A percentile compares a stretch with the other conserved stretches of the same genome.
phyloP scores from a whole-genome alignment of 2,797 vertebrate genomes.

The Trematomus bernacchii region DNA sequence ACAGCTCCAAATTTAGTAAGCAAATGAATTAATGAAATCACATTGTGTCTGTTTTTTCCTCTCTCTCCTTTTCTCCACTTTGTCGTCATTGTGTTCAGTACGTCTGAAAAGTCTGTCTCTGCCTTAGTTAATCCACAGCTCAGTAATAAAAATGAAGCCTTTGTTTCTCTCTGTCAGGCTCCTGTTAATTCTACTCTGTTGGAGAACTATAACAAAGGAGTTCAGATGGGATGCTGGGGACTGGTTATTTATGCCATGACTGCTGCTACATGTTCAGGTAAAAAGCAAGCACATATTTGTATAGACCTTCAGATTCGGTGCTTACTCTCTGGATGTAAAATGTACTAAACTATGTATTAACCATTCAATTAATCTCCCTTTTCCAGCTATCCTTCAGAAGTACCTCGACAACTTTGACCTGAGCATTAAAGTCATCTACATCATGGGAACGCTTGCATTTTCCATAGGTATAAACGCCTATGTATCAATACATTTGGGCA shows the following conservation, averaged over 20 bases:
- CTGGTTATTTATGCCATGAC: slow-evolving; percentile 96
- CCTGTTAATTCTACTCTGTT: slow-evolving; percentile 90
- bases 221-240: slow-evolving; percentile 99
- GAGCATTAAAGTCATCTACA: slow-evolving; percentile 96
- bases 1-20: background rate
- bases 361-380: background rate
- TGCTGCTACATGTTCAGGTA: slow-evolving; percentile 95
- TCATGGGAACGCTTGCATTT: slow-evolving; percentile 95
- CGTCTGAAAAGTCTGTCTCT: background rate
- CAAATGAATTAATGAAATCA: background rate
- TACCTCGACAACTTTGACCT: slow-evolving; percentile 97
- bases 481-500: background rate
- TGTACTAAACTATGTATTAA: background rate
- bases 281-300: background rate
- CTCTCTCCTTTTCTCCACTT: background rate
- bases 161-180: slow-evolving; percentile 79
- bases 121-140: background rate
- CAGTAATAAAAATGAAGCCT: background rate
- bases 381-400: slow-evolving; percentile 94
- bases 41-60: no score
- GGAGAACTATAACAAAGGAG: slow-evolving; percentile 91
- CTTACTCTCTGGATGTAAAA: background rate
- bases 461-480: slow-evolving; percentile 83
- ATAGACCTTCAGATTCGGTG: background rate
- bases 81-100: background rate